Conservation (phyloP, 2,797 vertebrate genomes). For the Phrynocephalus forsythii region DNA sequence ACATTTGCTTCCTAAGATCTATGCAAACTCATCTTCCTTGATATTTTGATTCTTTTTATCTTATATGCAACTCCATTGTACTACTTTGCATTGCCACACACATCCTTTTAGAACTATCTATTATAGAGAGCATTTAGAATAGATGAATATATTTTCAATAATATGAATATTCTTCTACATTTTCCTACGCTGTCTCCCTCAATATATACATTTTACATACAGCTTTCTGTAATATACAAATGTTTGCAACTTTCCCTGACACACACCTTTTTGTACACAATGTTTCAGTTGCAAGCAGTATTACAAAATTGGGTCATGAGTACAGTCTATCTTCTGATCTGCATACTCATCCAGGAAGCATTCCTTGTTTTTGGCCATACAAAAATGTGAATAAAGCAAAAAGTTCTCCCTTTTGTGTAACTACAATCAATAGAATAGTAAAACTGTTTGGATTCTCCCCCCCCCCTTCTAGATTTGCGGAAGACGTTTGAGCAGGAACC, state of each 20-base stretch:
- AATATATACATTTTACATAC: neutral
- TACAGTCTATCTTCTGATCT: neutral
- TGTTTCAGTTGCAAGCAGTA: neutral
- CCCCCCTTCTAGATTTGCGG: conserved; percentile 84
- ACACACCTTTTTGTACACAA: neutral
- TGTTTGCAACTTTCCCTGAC: neutral
- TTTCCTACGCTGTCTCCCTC: neutral
- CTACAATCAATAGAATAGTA: neutral
- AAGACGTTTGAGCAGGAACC: conserved; percentile 98
- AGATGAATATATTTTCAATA: too few species aligned
- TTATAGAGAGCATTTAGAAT: too few species aligned
- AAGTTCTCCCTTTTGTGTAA: neutral
- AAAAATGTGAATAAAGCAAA: neutral
- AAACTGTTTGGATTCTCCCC: neutral
- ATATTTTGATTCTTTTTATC: too few species aligned
- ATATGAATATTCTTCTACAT: neutral
- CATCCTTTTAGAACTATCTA: too few species aligned
- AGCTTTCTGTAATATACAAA: neutral
- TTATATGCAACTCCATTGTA: too few species aligned
- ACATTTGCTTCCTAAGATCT: too few species aligned
- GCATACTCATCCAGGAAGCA: neutral
- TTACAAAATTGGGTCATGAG: neutral
- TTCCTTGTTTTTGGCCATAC: neutral
- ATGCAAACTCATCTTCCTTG: too few species aligned
- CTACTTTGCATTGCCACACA: too few species aligned